Base-by-base conservation (phyloP, 1,140 invertebrate genomes). In the Atta texana region DNA sequence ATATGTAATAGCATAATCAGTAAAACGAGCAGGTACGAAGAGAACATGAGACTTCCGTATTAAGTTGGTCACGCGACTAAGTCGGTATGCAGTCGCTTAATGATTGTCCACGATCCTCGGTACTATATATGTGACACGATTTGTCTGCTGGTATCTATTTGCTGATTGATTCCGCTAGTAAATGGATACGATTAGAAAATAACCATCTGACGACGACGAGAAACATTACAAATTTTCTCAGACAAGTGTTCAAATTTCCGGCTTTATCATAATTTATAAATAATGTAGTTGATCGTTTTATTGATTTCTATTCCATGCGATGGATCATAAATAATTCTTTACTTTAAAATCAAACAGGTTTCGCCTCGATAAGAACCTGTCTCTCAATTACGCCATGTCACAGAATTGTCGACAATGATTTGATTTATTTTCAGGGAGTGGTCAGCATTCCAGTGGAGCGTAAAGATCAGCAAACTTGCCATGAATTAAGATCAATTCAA, bases 371-470 rank as follows among this genome's bases (percentile, higher is more conserved):
- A 44, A 74, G 57, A 90, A 89, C 87, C 66, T 87, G 88, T 64
- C 63, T 34, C 10, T 44, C 71, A 85, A 74, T 87, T 72, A 89
- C 88, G 84, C 44, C 77, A 84, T 24, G 24, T 18, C 49, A 63
- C n/a, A 18, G 77, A 34, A 80, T 89, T 31, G 31, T 75, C 72
- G 85, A 87, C 44, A 87, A 88, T 90, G 57, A 74, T 55, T 55
- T 63, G 75, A 88, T 74, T 71, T 93, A 85, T 82, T 92, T 93
- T 63, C 92, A 93, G 92, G 92, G 89, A 90, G 91, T 90, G 91
- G 92, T 75, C 63, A 81, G 53, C 76, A 92, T 92, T 90, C 91
- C 88, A 88, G 71, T 39, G 53, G 68, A 87, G 49, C 90, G 88
- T 87, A 91, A 92, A 88, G 87, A 92, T 75, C 80, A 57, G 44